Base-by-base conservation (phyloP, 2,113 vertebrate species). In the Hucho hucho region DNA sequence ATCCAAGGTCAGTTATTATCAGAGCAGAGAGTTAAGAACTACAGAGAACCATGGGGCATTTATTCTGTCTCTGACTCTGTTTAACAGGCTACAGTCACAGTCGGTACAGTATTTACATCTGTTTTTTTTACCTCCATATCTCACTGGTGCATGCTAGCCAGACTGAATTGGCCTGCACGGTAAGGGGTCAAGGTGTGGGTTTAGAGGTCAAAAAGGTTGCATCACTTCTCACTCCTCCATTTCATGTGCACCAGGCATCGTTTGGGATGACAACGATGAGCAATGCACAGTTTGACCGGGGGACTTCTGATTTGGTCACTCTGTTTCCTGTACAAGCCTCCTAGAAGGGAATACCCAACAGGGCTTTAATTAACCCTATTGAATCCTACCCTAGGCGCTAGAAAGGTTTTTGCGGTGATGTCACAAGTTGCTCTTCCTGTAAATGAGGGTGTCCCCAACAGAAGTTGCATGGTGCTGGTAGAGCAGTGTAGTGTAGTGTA, bases 71-170 rank as follows among this genome's bases (percentile, higher is more conserved):
- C 63, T 69, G 74, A 73, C 64, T 81, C 61, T 83, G 53, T 72
- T 70, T 70, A 75, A 77, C 81, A 87, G 85, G 80, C 76, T 71
- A 65, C 79, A 63, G 73, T 70, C 13, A 37, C 69, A 80, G 73
- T 72, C 75, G 80, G 82, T 86, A 83, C 66, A 74, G 82, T 83
- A 81, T 83, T 37, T 11, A 25, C 75, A 24, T 74, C 53, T 58
- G 74, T 29, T 58, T 43, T 70, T 22, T 56, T 72, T 76, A 64
- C 66, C 63, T n/a, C 65, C 69, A 29, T 64, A 75, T 64, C 3
- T 72, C 72, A 56, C 24, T 28, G 67, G 61, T 70, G 81, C 80
- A 82, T 88, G 84, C 69, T 32, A 59, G 69, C 11, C 64, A 28
- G 58, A 25, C 11, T 4, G 11, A 11, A 13, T 3, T 58, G 53